Base-by-base conservation (phyloP, 1,140 invertebrate species). In the Zaprionus taronus region DNA sequence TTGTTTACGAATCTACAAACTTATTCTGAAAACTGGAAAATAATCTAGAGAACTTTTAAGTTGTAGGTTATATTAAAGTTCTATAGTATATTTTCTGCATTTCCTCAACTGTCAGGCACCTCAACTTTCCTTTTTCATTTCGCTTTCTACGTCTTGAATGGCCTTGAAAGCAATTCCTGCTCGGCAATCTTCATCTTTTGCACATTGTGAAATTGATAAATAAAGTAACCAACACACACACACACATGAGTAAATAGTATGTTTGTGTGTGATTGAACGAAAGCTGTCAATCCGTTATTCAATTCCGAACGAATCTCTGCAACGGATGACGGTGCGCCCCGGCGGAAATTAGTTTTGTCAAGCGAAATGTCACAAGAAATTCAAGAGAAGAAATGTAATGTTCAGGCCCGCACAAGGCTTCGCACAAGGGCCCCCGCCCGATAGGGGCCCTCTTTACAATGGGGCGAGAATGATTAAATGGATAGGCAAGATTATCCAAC, bases 251-350 rank as follows among this genome's bases (percentile, higher is more conserved):
- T 44, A 44, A 44, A 44, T 17, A 44, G 41, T 24, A 6, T 36
- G 17, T 57, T 26, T 14, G 60, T n/a, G 2, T 65, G 53, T 31
- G 47, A 64, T 65, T 51, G 41, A 60, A 49, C 41, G 66, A 47
- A 47, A 58, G 63, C 66, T 78, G 82, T 81, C 74, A 67, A 28
- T 84, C 76, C 60, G 56, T 36, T 44, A 77, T 67, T 71, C 57
- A 64, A 64, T 79, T 65, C 36, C 20, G 14, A n/a, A 57, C 36
- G 14, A 66, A 65, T 28, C 28, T 28, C 28, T n/a, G 36, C 51
- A 73, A 38, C 66, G 41, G 60, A 63, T 58, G 60, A 53, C 53
- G 70, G 31, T 49, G 22, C n/a, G 49, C 34, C 41, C 14, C 17
- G 38, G 24, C 63, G 72, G 70, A 67, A 71, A 79, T 70, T 65